These are phyloP conservation scores for Xenentodon cancila DNA, from an alignment of 2,797 vertebrate species.

Conservation along the genomic window DNA sequence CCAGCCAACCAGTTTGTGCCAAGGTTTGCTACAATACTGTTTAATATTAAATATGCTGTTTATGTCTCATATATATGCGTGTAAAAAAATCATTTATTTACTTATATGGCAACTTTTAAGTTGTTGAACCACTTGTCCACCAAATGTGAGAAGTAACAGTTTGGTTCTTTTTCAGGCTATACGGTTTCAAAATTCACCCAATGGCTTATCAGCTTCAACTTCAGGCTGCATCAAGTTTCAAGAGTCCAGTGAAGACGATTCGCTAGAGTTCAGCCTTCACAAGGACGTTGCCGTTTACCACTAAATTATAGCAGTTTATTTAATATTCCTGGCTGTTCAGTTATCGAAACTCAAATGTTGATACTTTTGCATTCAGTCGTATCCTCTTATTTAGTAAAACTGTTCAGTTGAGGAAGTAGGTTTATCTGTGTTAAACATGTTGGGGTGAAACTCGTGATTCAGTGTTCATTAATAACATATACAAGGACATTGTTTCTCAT, in stretches of 20 bases:
- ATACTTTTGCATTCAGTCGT: slow-evolving; percentile 10
- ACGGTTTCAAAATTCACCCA: slow-evolving; percentile 96
- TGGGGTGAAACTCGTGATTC: slow-evolving; percentile 2
- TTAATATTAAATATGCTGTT: no score
- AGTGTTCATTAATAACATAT: no score
- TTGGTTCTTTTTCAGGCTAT: slow-evolving; percentile 80
- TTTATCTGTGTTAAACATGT: slow-evolving; percentile 9
- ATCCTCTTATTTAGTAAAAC: slow-evolving; percentile 16
- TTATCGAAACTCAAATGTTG: slow-evolving; percentile 29
- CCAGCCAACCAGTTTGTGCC: slow-evolving; percentile 97
- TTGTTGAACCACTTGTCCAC: no score
- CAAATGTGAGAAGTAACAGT: not conserved
- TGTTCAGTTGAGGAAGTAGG: slow-evolving; percentile 2
- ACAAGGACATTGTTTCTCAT: no score
- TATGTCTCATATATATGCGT: no score
- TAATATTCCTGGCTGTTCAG: slow-evolving; percentile 50
- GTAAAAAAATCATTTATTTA: no score
- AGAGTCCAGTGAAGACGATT: slow-evolving; percentile 94
- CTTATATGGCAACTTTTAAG: no score
- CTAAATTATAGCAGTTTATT: slow-evolving; percentile 42
- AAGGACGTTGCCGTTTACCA: slow-evolving; percentile 40
- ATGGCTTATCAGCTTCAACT: slow-evolving; percentile 97
- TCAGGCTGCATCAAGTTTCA: slow-evolving; percentile 95
- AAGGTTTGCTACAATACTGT: slow-evolving; percentile 74
- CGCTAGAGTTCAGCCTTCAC: slow-evolving; percentile 73